Percentiles rank a stretch among this genome's conserved stretches.
These are phyloP conservation scores for Lysiphlebus fabarum DNA, from an alignment of 1,140 invertebrate species.

Conservation along the genomic window DNA sequence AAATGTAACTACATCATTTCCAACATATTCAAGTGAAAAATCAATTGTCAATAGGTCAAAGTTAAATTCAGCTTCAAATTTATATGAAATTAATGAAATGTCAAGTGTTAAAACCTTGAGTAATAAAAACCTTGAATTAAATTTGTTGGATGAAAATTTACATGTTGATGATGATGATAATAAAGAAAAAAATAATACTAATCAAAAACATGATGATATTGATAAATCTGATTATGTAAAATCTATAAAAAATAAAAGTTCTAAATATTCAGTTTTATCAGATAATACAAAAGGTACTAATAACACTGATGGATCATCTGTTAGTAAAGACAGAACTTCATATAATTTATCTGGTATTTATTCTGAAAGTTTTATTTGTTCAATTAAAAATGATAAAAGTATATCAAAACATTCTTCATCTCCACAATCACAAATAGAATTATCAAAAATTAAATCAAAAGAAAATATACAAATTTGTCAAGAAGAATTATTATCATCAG, in stretches of 20 bases:
- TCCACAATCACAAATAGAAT: no score
- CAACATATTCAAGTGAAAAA: constrained; percentile 9
- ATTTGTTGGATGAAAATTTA: neutral
- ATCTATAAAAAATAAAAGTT: neutral
- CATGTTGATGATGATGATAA: neutral
- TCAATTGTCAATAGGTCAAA: neutral
- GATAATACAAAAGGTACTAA: constrained; percentile 10
- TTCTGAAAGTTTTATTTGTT: constrained; percentile 19
- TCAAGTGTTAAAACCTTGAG: no score
- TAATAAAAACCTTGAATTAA: no score
- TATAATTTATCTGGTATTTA: constrained; percentile 22
- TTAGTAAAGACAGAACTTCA: constrained; percentile 20
- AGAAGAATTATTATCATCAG: no score
- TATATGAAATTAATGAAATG: neutral
- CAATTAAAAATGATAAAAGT: constrained; percentile 6
- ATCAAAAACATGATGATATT: neutral
- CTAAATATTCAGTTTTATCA: neutral
- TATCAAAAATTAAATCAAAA: no score
- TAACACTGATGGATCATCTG: constrained; percentile 6
- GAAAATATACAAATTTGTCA: no score
- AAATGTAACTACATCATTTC: constrained; percentile 5
- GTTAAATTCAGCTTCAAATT: neutral
- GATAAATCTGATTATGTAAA: neutral
- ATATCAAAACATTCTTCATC: neutral
- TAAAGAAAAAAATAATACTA: neutral